These are phyloP conservation scores for Arvicanthis niloticus DNA, from an alignment of 2,113 vertebrate species.

Conservation along the genomic window DNA sequence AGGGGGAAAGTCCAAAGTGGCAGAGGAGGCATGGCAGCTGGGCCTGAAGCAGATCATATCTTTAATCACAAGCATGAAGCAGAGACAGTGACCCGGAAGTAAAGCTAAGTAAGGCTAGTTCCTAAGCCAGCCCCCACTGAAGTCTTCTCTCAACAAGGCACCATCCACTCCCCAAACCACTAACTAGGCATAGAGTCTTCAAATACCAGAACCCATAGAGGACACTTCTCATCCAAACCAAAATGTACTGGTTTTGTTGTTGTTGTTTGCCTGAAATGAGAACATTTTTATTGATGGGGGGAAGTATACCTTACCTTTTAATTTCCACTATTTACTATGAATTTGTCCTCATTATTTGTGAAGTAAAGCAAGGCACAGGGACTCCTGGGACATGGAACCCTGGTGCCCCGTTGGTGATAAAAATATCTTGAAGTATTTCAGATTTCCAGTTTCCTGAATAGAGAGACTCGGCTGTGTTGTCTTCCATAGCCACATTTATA, in stretches of 20 bases:
- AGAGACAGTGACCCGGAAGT: background rate
- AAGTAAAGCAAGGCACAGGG: background rate
- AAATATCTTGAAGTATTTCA: background rate
- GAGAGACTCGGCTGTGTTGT: background rate
- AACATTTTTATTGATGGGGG: background rate
- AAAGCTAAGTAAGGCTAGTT: background rate
- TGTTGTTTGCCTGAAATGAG: background rate
- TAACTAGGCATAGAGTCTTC: background rate
- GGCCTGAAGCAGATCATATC: background rate
- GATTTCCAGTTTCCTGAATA: background rate
- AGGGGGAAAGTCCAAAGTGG: background rate
- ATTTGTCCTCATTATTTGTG: slow-evolving; percentile 51
- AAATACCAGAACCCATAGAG: background rate
- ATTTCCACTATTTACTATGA: slow-evolving; percentile 48
- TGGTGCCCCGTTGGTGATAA: background rate
- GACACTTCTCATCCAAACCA: background rate
- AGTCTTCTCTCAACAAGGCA: background rate
- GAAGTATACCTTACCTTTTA: background rate
- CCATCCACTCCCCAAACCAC: background rate
- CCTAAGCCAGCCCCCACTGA: background rate
- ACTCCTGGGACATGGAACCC: background rate
- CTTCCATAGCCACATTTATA: background rate
- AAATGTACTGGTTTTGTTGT: background rate
- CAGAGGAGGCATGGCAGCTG: background rate
- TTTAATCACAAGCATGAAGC: background rate